Evolutionary conservation across 2,888 invertebrate species (phyloP).

Genomic region (Deroplatys truncata): DNA sequence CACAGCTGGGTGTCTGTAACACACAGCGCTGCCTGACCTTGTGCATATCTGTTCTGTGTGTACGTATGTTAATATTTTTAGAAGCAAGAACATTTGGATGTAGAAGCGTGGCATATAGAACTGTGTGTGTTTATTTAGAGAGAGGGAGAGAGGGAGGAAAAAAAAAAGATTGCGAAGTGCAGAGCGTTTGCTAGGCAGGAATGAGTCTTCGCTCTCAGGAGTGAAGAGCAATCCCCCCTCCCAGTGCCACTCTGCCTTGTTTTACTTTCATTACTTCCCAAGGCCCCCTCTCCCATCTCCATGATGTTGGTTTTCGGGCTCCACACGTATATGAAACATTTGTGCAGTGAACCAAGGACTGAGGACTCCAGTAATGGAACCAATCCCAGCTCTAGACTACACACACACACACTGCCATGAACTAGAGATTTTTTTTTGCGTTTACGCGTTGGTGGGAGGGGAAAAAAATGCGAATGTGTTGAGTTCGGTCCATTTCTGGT

Average conservation of each 20-base stretch:
- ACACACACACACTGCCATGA: background rate
- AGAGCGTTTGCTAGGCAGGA: background rate
- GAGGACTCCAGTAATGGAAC: background rate
- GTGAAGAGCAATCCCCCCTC: background rate
- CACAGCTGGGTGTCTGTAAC: too few relatives aligned
- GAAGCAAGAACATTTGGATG: background rate
- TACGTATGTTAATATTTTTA: background rate
- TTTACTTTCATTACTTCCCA: constrained; percentile 20
- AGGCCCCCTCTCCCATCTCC: background rate
- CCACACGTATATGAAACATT: constrained; percentile 22
- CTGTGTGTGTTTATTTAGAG: background rate
- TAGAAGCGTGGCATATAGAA: background rate
- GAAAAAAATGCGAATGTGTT: background rate
- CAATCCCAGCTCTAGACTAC: background rate
- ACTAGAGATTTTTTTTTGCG: background rate
- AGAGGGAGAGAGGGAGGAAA: background rate
- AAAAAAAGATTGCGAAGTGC: background rate
- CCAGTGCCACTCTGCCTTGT: constrained; percentile 15
- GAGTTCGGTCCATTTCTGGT: background rate
- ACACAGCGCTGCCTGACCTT: too few relatives aligned
- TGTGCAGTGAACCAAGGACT: constrained; percentile 17
- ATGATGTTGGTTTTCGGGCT: background rate
- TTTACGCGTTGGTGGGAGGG: background rate
- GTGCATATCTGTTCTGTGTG: background rate
- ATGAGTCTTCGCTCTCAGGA: background rate